Evolutionary conservation across 2,888 invertebrate genomes (phyloP).

Genomic region (Labia minor): DNA sequence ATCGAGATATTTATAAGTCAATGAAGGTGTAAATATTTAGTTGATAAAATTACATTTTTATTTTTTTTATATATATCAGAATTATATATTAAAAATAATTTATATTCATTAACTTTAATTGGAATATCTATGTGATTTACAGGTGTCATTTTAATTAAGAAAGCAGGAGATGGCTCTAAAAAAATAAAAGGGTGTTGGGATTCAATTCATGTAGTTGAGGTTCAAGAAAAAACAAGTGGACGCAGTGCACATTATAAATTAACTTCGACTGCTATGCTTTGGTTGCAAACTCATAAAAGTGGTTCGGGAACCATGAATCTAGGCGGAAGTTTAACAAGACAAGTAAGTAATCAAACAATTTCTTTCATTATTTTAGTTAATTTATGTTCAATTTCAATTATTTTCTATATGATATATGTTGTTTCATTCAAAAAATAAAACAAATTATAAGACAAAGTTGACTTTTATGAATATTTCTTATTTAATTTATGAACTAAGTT

Average conservation of each 20-base stretch:
- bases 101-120: too few species aligned
- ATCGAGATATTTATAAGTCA: too few species aligned
- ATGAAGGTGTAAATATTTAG: too few species aligned
- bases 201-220: slow-evolving; percentile 98
- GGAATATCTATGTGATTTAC: too few species aligned
- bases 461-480: background rate
- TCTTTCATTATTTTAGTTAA: slow-evolving; percentile 18
- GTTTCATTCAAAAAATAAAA: slow-evolving; percentile 8
- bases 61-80: too few species aligned
- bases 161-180: slow-evolving; percentile 95
- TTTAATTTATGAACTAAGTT: too few species aligned
- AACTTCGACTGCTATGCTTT: slow-evolving; percentile 97
- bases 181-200: slow-evolving; percentile 99
- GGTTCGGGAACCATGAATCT: slow-evolving; percentile 98
- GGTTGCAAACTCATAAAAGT: slow-evolving; percentile 95
- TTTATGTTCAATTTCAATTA: too few species aligned
- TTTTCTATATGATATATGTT: slow-evolving; percentile 13
- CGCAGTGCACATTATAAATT: slow-evolving; percentile 94
- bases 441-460: background rate
- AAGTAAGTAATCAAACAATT: too few species aligned
- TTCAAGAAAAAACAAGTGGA: slow-evolving; percentile 90
- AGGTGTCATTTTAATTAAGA: slow-evolving; percentile 96
- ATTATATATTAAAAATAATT: too few species aligned
- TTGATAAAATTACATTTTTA: too few species aligned
- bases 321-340: slow-evolving; percentile 94